phyloP scores from a whole-genome alignment of 1,140 invertebrate genomes.

The Apocrypta bakeri region DNA sequence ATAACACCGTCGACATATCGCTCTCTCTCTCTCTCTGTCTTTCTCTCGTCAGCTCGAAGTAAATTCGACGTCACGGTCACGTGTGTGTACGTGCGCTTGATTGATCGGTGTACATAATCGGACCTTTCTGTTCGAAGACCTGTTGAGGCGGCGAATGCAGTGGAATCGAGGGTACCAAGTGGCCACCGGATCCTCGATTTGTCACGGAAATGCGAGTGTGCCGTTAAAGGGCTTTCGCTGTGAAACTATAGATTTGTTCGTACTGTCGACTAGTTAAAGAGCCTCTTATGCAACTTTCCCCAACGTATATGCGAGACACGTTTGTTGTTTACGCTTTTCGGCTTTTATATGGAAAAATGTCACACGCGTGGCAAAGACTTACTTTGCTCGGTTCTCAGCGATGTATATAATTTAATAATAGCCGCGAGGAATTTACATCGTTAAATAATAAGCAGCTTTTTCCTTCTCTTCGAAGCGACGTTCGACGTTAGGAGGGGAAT shows the following conservation, averaged over 20 bases:
- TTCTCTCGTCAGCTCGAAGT: no score
- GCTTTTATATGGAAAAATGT: no score
- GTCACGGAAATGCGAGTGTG: background rate
- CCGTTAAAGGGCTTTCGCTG: background rate
- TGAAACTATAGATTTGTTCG: no score
- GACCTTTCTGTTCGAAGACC: background rate
- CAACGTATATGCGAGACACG: background rate
- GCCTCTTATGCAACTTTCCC: constrained; percentile 9
- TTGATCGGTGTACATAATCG: background rate
- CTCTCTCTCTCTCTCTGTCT: no score
- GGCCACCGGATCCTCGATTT: background rate
- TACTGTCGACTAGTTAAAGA: background rate
- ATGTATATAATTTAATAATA: no score
- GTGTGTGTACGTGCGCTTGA: background rate
- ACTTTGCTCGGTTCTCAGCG: no score
- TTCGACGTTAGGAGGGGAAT: background rate
- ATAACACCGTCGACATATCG: no score
- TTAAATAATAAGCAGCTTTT: background rate
- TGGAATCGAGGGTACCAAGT: background rate
- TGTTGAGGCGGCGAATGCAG: background rate
- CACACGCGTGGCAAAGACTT: no score
- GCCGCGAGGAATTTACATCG: background rate
- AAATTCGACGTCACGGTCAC: background rate
- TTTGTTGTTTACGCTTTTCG: no score
- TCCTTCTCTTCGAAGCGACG: no score